Conservation (phyloP, 1,140 invertebrate species). For the Musca vetustissima region DNA sequence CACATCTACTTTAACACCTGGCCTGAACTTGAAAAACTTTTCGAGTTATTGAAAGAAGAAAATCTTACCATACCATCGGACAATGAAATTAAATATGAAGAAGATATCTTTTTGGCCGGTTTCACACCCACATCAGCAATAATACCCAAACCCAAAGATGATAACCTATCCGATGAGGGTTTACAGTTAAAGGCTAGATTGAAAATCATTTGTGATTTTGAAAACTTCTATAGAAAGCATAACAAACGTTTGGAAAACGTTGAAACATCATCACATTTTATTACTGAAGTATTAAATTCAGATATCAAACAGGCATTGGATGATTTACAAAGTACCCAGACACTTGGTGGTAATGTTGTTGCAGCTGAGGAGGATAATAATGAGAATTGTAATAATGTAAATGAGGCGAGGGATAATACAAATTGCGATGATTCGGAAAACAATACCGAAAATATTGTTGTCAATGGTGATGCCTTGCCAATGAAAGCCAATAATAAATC, state of each 20-base stretch:
- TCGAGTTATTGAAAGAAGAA: conserved; percentile 30
- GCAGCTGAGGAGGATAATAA: no score
- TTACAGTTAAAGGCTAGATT: conserved; percentile 43
- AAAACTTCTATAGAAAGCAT: conserved; percentile 31
- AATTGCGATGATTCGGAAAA: conserved; percentile 1
- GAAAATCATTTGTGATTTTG: conserved; percentile 36
- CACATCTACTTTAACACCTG: conserved; percentile 46
- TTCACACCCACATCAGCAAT: conserved; percentile 75
- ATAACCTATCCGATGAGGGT: conserved; percentile 31
- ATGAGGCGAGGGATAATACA: not conserved
- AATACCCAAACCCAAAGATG: conserved; percentile 28
- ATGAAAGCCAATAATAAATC: not conserved
- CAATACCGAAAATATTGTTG: conserved; percentile 18
- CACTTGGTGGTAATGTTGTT: not conserved
- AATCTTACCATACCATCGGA: not conserved
- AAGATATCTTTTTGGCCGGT: conserved; percentile 79
- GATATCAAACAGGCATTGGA: conserved; percentile 41
- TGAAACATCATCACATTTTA: conserved; percentile 19
- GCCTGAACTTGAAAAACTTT: conserved; percentile 41
- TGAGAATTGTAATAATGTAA: conserved; percentile 8
- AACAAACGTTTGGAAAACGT: conserved; percentile 33
- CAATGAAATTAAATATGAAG: conserved; percentile 61
- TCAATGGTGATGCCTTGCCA: not conserved
- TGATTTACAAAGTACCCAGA: not conserved
- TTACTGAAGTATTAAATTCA: conserved; percentile 44